A percentile compares a stretch with the other conserved stretches of the same genome.
Evolutionary conservation across 2,888 invertebrate genomes (phyloP).

Genomic region (Rhagonycha lutea): DNA sequence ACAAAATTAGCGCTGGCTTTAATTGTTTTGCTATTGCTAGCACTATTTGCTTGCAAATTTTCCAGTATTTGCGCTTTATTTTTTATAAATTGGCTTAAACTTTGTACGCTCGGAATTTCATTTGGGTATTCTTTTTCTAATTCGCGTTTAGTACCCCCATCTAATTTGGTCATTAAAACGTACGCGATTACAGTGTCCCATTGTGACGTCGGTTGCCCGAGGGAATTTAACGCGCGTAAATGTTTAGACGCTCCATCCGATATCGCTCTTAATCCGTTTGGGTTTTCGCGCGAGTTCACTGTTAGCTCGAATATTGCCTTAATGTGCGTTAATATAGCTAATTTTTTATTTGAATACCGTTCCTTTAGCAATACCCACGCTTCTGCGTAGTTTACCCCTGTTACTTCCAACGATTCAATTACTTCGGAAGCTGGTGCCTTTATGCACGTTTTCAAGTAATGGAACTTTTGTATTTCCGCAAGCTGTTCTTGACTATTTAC

Average conservation of each 20-base stretch:
- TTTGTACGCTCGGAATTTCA: too few species aligned
- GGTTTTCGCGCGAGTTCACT: neutral
- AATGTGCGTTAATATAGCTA: too few species aligned
- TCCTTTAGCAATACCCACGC: constrained; percentile 31
- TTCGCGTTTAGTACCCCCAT: too few species aligned
- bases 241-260: neutral
- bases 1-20: too few species aligned
- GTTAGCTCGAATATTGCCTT: constrained; percentile 29
- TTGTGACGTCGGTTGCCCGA: neutral
- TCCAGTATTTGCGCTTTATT: too few species aligned
- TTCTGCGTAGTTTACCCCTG: constrained; percentile 27
- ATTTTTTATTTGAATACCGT: constrained; percentile 30
- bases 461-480: constrained; percentile 14
- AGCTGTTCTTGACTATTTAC: neutral
- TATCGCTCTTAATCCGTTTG: neutral
- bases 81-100: too few species aligned
- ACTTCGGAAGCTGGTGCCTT: too few species aligned
- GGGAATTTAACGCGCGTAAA: neutral
- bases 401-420: constrained; percentile 27
- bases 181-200: neutral
- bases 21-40: too few species aligned
- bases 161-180: neutral
- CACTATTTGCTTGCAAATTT: too few species aligned
- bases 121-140: too few species aligned
- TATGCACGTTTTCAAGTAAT: constrained; percentile 19